Conservation (phyloP, 2,888 invertebrate genomes). For the Nasonovia ribisnigri region DNA sequence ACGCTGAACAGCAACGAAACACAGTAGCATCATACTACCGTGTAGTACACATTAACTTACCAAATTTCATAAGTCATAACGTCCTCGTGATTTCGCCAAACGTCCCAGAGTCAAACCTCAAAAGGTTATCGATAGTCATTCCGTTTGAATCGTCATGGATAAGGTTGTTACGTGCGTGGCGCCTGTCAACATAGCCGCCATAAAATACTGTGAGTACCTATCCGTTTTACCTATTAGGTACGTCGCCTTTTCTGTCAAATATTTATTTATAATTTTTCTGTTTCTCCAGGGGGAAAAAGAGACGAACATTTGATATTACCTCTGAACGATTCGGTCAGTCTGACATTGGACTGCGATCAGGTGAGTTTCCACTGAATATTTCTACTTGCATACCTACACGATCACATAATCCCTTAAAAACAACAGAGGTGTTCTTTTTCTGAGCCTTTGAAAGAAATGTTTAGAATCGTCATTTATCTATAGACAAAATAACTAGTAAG, state of each 20-base stretch:
- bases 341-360: conserved; percentile 86
- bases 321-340: conserved; percentile 95
- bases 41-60: not conserved
- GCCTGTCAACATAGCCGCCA: conserved; percentile 97
- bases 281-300: conserved; percentile 88
- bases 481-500: too few relatives aligned
- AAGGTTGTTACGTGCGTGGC: conserved; percentile 82
- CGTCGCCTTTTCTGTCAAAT: too few relatives aligned
- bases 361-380: conserved; percentile 71
- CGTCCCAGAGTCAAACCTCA: too few relatives aligned
- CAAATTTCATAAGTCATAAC: not conserved
- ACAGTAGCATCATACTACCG: too few relatives aligned
- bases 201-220: conserved; percentile 91
- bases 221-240: not conserved
- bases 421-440: not conserved
- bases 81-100: not conserved
- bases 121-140: not conserved
- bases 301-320: conserved; percentile 94
- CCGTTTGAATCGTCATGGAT: not conserved
- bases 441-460: too few relatives aligned
- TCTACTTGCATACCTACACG: not conserved
- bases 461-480: too few relatives aligned
- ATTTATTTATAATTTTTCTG: not conserved
- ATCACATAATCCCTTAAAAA: not conserved
- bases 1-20: too few relatives aligned